A percentile compares a stretch with the other conserved stretches of the same genome.
These are phyloP conservation scores for Oreochromis tanganicae DNA, from an alignment of 2,113 vertebrate species.

Conservation along the genomic window DNA sequence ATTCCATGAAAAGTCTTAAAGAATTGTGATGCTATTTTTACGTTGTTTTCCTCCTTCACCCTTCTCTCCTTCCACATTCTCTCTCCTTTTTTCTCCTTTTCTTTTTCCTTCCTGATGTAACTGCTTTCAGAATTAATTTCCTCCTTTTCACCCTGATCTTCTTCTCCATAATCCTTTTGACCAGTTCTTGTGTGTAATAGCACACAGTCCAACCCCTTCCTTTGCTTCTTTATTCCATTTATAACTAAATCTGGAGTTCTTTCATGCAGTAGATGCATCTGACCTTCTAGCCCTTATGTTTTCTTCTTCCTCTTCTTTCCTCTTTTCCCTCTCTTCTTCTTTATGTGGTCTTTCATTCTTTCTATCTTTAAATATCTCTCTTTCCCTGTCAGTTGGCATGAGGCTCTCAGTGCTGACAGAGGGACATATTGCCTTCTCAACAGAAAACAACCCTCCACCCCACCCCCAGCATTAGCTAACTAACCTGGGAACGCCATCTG, in stretches of 20 bases:
- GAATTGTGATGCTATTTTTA: background rate
- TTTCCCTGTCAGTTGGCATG: constrained; percentile 48
- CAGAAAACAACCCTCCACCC: constrained; percentile 17
- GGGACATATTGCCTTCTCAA: constrained; percentile 57
- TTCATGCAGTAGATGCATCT: background rate
- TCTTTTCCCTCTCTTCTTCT: background rate
- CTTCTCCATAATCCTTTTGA: background rate
- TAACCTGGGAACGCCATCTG: constrained; percentile 59
- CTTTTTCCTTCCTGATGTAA: accelerated
- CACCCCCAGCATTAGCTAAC: background rate
- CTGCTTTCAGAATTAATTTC: background rate
- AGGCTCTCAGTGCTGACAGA: constrained; percentile 22
- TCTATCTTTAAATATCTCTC: constrained; percentile 45
- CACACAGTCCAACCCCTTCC: background rate
- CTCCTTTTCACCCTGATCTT: accelerated
- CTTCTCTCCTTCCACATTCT: background rate
- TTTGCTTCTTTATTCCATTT: background rate
- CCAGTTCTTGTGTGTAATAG: background rate
- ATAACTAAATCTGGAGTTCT: background rate
- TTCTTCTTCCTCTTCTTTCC: background rate
- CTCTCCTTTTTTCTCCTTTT: background rate
- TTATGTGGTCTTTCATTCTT: background rate
- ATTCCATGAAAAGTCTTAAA: background rate
- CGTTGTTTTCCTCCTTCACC: background rate
- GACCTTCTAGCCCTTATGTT: background rate